These are phyloP conservation scores for Tinea trinotella DNA, from an alignment of 2,888 invertebrate species.

Conservation along the genomic window DNA sequence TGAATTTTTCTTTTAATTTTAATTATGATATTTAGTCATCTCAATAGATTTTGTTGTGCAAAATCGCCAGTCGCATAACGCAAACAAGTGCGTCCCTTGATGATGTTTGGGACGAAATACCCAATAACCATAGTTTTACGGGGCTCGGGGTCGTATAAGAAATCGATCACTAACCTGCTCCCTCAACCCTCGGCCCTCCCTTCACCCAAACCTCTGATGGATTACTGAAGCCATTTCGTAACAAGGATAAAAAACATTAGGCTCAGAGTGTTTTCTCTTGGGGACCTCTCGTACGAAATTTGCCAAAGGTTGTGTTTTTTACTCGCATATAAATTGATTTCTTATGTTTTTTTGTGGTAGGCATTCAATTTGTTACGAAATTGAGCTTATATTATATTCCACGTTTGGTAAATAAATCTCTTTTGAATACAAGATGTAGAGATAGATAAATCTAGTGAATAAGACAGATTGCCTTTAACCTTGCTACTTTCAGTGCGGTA, in stretches of 20 bases:
- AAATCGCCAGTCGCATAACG: constrained; percentile 36
- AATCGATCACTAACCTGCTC: constrained; percentile 49
- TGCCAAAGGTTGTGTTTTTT: constrained; percentile 13
- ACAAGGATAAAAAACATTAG: constrained; percentile 67
- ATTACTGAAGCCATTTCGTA: constrained; percentile 52
- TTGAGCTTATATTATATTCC: constrained; percentile 7
- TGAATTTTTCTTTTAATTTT: constrained; percentile 20
- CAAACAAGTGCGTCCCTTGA: constrained; percentile 45
- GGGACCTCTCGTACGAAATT: constrained; percentile 26
- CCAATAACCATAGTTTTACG: constrained; percentile 67
- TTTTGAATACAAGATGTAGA: constrained; percentile 19
- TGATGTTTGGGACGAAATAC: constrained; percentile 49
- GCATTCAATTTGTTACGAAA: constrained; percentile 10
- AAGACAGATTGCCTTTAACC: not conserved
- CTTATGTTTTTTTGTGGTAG: constrained; percentile 2
- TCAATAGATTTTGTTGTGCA: constrained; percentile 29
- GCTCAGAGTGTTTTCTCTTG: constrained; percentile 40
- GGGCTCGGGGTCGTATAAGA: constrained; percentile 44
- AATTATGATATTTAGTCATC: constrained; percentile 22
- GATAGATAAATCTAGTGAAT: not conserved
- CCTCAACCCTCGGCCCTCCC: constrained; percentile 20
- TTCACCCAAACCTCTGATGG: constrained; percentile 38
- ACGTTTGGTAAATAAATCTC: constrained; percentile 7
- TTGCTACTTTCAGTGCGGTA: not conserved
- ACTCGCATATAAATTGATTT: constrained; percentile 10